Percentiles rank a stretch among this genome's conserved stretches.
Conservation (phyloP, 92 coral and sea anemone species). For the Paramuricea clavata region DNA sequence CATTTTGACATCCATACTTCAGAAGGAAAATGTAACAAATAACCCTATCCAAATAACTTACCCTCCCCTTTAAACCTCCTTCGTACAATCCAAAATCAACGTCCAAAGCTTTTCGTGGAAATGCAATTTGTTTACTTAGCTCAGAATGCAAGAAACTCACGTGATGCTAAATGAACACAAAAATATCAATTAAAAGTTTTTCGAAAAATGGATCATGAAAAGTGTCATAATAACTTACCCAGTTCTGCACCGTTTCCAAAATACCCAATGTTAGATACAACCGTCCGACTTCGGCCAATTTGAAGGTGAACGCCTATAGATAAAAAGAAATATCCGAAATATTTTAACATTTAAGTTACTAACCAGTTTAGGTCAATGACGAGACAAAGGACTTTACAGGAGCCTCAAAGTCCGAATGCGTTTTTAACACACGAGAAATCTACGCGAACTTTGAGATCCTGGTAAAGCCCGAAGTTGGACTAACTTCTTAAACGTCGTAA, state of each 20-base stretch:
- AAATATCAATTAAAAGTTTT: not conserved
- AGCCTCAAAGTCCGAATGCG: too few species aligned
- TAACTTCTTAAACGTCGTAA: too few species aligned
- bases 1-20: too few species aligned
- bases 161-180: constrained; percentile 76
- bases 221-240: constrained; percentile 58
- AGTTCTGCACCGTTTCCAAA: constrained; percentile 85
- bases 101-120: constrained; percentile 95
- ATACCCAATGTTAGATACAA: constrained; percentile 78
- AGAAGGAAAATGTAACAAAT: not conserved
- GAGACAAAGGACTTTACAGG: too few species aligned
- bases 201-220: not conserved
- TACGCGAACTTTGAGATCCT: too few species aligned
- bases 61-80: constrained; percentile 90
- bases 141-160: constrained; percentile 93
- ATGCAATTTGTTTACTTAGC: constrained; percentile 95
- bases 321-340: too few species aligned
- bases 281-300: constrained; percentile 92
- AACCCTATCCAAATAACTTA: constrained; percentile 52
- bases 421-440: too few species aligned
- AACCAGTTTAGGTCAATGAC: too few species aligned
- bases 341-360: too few species aligned
- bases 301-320: constrained; percentile 88
- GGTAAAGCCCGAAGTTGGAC: too few species aligned
- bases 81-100: constrained; percentile 92